Base-by-base conservation (phyloP, 2,113 vertebrate species). In the Australoheros scitulus region DNA sequence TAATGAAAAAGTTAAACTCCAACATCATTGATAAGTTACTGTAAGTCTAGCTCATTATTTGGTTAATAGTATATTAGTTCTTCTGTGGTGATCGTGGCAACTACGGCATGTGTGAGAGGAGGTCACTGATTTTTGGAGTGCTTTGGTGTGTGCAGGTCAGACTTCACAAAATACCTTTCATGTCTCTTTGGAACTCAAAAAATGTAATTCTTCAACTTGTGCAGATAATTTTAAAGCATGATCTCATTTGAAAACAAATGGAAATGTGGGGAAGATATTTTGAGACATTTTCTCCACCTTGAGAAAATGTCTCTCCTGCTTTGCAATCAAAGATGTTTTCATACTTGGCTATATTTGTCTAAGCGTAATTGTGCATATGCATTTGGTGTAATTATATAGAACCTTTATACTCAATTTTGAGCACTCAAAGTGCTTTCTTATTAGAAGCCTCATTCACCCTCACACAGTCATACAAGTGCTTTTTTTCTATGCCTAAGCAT, bases 401-500 rank as follows among this genome's bases (percentile, higher is more conserved):
- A 11, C 38, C n/a, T 65, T 65, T 65, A n/a, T 17, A 24, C n/a
- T 65, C 13, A n/a, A 65, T 24, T 65, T 24, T 65, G 38, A 65
- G 38, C 0, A 43, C 38, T 64, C 7, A 65, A 65, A 65, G 22
- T 29, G 29, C 3, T 29, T 29, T 29, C 29, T 29, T 29, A 29
- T 5, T 29, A 29, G 29, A 8, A 38, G 2, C 2, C 7, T 41
- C 11, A 64, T 24, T 64, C 36, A 41, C 36, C 61, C 3, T 29
- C 29, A 29, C 29, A 29, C 29, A 29, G 4, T 29, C 34, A 64
- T 1, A 3, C 34, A 64, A 41, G 36, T 65, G 61, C 13, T 24
- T 15, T 36, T 36, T 36, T 43, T 65, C 63, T 65, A 24, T 43
- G n/a, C n/a, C 36, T 36, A 64, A 36, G 0, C 0, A 1, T 0